A percentile compares a stretch with the other conserved stretches of the same genome.
These are phyloP conservation scores for Holotrichia oblita DNA, from an alignment of 1,140 invertebrate genomes.

Conservation along the genomic window DNA sequence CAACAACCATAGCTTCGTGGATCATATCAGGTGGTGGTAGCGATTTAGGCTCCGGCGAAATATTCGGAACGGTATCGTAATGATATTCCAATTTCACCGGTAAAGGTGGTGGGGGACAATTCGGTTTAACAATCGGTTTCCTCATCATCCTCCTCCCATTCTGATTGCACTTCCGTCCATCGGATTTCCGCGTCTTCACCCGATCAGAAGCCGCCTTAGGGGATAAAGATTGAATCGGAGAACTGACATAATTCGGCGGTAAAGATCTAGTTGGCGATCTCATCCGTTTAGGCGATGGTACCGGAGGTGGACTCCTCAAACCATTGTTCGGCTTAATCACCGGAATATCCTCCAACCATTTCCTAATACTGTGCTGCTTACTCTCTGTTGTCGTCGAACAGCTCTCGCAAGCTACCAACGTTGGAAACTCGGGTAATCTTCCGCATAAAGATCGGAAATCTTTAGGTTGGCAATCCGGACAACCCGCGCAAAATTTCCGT, in stretches of 20 bases:
- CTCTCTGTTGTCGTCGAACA: constrained; percentile 64
- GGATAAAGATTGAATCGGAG: constrained; percentile 51
- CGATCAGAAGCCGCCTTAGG: constrained; percentile 53
- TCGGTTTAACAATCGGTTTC: constrained; percentile 44
- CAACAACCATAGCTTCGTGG: constrained; percentile 68
- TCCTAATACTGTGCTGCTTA: constrained; percentile 76
- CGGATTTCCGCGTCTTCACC: constrained; percentile 38
- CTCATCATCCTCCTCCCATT: constrained; percentile 1
- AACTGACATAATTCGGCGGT: constrained; percentile 49
- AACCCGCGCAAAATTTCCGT: constrained; percentile 68
- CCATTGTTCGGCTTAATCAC: constrained; percentile 57
- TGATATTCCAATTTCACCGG: constrained; percentile 49
- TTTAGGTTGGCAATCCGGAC: constrained; percentile 70
- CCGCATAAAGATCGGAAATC: constrained; percentile 58
- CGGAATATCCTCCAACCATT: constrained; percentile 82
- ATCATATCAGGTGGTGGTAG: constrained; percentile 67
- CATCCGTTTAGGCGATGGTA: constrained; percentile 39
- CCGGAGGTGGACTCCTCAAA: neutral
- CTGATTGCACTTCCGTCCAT: constrained; percentile 30
- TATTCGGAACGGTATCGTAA: constrained; percentile 50
- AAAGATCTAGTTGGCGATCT: constrained; percentile 55
- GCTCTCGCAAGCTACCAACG: constrained; percentile 63
- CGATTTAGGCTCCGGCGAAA: constrained; percentile 37
- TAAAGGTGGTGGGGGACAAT: constrained; percentile 47
- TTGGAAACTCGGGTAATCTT: constrained; percentile 61